Conservation (phyloP, 2,888 invertebrate genomes). For the Melikaiella ostensackeni region DNA sequence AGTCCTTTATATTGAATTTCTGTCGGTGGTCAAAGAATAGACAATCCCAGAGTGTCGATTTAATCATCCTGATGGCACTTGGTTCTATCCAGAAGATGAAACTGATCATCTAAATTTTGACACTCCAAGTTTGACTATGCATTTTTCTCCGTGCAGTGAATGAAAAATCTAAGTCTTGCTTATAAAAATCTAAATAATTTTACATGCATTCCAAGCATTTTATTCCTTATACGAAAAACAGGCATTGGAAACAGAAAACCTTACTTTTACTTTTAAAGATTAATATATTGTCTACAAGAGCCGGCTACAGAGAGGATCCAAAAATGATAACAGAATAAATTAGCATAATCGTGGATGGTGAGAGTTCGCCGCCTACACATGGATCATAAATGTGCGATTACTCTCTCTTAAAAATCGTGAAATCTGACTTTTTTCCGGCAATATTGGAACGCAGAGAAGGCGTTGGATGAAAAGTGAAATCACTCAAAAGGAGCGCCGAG, state of each 20-base stretch:
- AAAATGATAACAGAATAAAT: constrained; percentile 1
- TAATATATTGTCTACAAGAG: neutral
- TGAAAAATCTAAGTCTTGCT: too few species aligned
- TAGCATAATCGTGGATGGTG: neutral
- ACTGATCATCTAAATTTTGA: too few species aligned
- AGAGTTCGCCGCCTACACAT: constrained; percentile 3
- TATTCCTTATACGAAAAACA: neutral
- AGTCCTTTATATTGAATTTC: too few species aligned
- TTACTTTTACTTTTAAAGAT: neutral
- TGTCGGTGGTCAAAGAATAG: too few species aligned
- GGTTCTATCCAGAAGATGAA: too few species aligned
- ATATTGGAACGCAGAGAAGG: constrained; percentile 16
- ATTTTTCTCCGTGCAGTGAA: too few species aligned
- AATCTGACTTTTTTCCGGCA: neutral
- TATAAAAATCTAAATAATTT: too few species aligned
- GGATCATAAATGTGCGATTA: neutral
- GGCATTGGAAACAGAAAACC: neutral
- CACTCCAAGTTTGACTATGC: too few species aligned
- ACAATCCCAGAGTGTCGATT: too few species aligned
- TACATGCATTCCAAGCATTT: too few species aligned
- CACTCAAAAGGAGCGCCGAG: constrained; percentile 38
- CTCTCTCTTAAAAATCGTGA: constrained; percentile 2
- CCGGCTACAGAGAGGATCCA: neutral
- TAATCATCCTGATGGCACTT: too few species aligned
- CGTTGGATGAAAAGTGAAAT: constrained; percentile 36